Base-by-base conservation (phyloP, 2,113 vertebrate species). In the Erpornis zantholeuca region DNA sequence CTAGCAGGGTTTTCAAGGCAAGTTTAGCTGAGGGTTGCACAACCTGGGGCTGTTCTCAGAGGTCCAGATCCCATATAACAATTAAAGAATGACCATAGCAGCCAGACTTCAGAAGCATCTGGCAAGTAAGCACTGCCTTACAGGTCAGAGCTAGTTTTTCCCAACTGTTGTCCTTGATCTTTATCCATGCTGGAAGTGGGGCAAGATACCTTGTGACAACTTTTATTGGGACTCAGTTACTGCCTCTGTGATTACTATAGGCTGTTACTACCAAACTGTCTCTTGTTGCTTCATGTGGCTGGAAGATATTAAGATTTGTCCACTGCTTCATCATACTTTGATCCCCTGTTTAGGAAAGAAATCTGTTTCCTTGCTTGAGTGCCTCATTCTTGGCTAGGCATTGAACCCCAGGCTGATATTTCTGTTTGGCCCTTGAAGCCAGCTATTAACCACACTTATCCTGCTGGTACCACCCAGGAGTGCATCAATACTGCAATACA, bases 391-490 rank as follows among this genome's bases (percentile, higher is more conserved):
- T 96, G 93, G 85, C 86, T 70, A 42, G 36, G 25, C 45, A 57
- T 69, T 61, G 64, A 93, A n/a, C 53, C 86, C 76, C 88, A 95
- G 92, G 72, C 90, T 93, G 90, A 90, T 96, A 93, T 92, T 96
- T 97, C 94, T 96, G 54, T 38, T 96, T 84, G 93, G 88, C 86
- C 80, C 92, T 86, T 66, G 78, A 92, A 97, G 76, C 92, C 95
- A 93, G 3, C 76, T 68, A 52, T 90, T 93, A 90, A 96, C 90
- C 94, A 92, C 94, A 88, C 91, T 90, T 45, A 56, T 90, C 94
- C 92, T 82, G 94, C 94, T 96, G 94, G 88, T 96, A 95, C 94
- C 94, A 97, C 90, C 93, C 95, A 94, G 73, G 77, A 94, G 92
- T 44, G 77, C 94, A 83, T 94, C 96, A 94, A 82, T 86, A 60